Conservation (phyloP, 2,888 invertebrate genomes). For the Coecobrya sp. region DNA sequence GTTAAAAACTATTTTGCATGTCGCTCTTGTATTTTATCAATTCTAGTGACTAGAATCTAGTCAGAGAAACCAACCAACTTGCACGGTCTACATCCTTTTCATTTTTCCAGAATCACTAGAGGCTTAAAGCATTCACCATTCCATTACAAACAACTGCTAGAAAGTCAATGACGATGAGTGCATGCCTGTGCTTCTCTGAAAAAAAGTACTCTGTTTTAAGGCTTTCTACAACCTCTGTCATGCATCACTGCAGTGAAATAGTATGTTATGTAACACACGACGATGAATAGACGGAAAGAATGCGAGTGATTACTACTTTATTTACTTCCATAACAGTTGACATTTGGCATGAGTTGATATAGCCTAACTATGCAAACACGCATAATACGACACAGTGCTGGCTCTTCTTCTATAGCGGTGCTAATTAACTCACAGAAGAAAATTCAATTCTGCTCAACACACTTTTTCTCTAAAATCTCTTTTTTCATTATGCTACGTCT, state of each 20-base stretch:
- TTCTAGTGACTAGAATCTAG: background rate
- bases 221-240: background rate
- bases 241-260: background rate
- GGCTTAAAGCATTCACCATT: background rate
- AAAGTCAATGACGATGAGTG: background rate
- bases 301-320: background rate
- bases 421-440: constrained; percentile 18
- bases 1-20: too few relatives aligned
- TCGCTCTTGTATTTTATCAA: background rate
- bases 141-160: background rate
- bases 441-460: constrained; percentile 1
- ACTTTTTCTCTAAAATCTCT: background rate
- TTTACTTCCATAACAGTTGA: background rate
- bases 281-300: background rate
- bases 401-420: background rate
- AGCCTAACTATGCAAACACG: background rate
- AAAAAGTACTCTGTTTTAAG: background rate
- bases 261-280: background rate
- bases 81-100: background rate
- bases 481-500: background rate
- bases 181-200: background rate
- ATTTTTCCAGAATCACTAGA: constrained; percentile 1
- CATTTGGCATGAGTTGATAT: background rate
- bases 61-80: background rate
- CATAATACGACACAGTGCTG: background rate